Percentiles rank a stretch among this genome's conserved stretches.
Conservation (phyloP, 1,140 invertebrate genomes). For the Venturia canescens region DNA sequence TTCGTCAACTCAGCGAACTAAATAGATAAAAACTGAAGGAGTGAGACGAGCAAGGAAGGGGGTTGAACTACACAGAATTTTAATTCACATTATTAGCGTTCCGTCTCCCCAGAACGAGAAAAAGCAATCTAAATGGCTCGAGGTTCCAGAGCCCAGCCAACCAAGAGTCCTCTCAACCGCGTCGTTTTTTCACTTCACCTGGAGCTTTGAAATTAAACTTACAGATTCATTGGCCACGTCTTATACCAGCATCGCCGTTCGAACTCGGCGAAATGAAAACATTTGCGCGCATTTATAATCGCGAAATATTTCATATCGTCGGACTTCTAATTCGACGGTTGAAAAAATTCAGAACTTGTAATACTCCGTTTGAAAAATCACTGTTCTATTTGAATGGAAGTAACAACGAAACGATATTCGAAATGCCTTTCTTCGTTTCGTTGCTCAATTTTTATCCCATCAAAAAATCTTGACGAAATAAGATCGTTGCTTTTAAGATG, state of each 20-base stretch:
- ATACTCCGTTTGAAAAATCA: neutral
- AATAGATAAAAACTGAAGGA: neutral
- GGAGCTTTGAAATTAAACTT: constrained; percentile 62
- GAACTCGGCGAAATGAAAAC: neutral
- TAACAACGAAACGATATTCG: no score
- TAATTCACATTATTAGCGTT: constrained; percentile 60
- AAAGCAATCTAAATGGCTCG: constrained; percentile 59
- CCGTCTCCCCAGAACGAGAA: constrained; percentile 48
- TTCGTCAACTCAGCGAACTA: neutral
- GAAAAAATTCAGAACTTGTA: neutral
- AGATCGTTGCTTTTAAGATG: no score
- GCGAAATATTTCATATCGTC: constrained; percentile 24
- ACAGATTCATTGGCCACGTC: constrained; percentile 56
- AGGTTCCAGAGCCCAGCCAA: neutral
- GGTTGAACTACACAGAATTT: constrained; percentile 52
- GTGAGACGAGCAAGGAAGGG: neutral
- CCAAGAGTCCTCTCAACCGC: constrained; percentile 36
- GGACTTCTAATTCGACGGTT: neutral
- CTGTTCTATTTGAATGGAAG: neutral
- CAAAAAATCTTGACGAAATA: no score
- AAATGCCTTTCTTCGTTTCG: no score
- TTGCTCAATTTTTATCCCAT: no score
- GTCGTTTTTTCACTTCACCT: constrained; percentile 14
- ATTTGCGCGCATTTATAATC: neutral
- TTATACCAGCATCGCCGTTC: constrained; percentile 6